Base-by-base conservation (phyloP, 1,140 invertebrate genomes). In the Hypsibius dujardini region DNA sequence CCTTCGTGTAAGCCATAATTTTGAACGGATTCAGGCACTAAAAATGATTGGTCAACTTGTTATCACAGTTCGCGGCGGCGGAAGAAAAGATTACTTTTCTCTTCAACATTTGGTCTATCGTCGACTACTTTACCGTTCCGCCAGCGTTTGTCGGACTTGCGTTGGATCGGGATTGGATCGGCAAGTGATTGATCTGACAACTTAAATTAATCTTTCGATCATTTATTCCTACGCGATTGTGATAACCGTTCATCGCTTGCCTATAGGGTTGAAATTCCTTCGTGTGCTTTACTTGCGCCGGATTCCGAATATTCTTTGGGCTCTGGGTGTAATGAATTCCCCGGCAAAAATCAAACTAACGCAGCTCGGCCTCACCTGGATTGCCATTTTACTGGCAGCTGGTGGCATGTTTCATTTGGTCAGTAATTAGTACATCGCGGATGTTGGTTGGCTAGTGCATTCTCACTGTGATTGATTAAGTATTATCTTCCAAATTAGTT, bases 401-500 rank as follows among this genome's bases (percentile, higher is more conserved):
- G 62, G 62, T 45, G 62, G 62, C 62, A 7, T 67, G 12, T 67
- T 67, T 42, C 62, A 67, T 67, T 67, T 67, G 62, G 62, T 67
- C 28, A 28, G 28, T 28, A 28, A 28, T 28, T 28, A 28, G 28
- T 28, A 28, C 28, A 28, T 0, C 28, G 28, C 28, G 28, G 7
- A 15, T 7, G 42, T 67, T 42, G 62, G 12, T 12, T 42, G 12
- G 62, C 12, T 67, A 67, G 3, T 56, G 7, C 50, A 12, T 56
- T 56, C 50, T 56, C n/a, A 56, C n/a, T n/a, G 50, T 56, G 50
- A 7, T 67, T 67, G 12, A 42, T 67, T 45, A 42, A 7, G 62
- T 12, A 15, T 45, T 45, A 15, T 67, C 12, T 42, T n/a, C 50
- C n/a, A 0, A 67, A 0, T 42, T 28, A 28, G 0, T 28, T 28